These are phyloP conservation scores for Aphelenchoides avenae DNA, from an alignment of 1,140 invertebrate species.

Conservation along the genomic window DNA sequence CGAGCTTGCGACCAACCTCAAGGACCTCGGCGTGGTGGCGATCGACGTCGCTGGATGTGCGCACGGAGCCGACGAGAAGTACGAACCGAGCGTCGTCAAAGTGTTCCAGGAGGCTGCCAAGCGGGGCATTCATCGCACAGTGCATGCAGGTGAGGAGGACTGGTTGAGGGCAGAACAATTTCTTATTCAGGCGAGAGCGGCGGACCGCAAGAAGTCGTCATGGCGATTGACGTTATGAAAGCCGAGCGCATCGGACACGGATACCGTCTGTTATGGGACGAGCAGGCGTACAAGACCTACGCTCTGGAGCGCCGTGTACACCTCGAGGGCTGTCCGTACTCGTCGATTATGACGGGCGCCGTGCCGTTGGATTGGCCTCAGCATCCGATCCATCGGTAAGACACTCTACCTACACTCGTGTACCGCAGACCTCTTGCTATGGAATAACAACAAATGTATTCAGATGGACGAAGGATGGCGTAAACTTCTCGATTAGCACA, in stretches of 20 bases:
- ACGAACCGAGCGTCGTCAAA: conserved; percentile 50
- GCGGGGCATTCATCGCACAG: conserved; percentile 64
- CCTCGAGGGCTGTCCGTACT: conserved; percentile 65
- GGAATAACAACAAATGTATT: conserved; percentile 3
- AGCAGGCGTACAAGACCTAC: conserved; percentile 61
- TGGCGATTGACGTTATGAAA: conserved; percentile 64
- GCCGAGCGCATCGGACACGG: conserved; percentile 68
- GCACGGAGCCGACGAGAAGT: conserved; percentile 60
- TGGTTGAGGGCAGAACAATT: too few relatives aligned
- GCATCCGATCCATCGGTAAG: conserved; percentile 56
- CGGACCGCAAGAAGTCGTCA: conserved; percentile 61
- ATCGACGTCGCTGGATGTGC: conserved; percentile 66
- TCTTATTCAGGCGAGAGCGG: too few relatives aligned
- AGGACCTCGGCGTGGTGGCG: conserved; percentile 65
- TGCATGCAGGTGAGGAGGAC: conserved; percentile 68
- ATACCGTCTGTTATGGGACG: conserved; percentile 65
- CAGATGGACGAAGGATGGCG: conserved; percentile 65
- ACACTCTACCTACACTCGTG: conserved; percentile 19
- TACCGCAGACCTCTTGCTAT: neutral
- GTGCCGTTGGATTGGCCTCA: conserved; percentile 55
- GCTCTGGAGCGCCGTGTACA: conserved; percentile 61
- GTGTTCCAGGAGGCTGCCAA: conserved; percentile 60
- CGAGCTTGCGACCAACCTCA: conserved; percentile 34
- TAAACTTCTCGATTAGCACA: conserved; percentile 67
- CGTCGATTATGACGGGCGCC: conserved; percentile 65